These are phyloP conservation scores for Boloria euphrosyne DNA, from an alignment of 2,888 invertebrate genomes.

Conservation along the genomic window DNA sequence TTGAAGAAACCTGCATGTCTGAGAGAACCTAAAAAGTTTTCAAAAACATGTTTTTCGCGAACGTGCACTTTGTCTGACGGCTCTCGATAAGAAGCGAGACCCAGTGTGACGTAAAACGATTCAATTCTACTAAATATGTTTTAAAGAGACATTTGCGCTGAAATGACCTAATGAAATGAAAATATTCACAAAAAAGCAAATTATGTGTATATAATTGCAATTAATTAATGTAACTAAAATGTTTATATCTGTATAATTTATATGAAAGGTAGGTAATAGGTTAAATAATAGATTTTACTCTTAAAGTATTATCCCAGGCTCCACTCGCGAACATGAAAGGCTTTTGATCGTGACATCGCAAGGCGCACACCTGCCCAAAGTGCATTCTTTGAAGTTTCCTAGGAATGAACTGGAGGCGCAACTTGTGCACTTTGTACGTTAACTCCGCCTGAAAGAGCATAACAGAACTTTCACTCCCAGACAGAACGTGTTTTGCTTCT, in stretches of 20 bases:
- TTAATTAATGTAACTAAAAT: no score
- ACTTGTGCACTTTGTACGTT: slow-evolving; percentile 72
- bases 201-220: not conserved
- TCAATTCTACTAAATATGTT: no score
- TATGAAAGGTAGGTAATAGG: not conserved
- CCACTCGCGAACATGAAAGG: slow-evolving; percentile 74
- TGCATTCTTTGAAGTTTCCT: slow-evolving; percentile 74
- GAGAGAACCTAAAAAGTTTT: no score
- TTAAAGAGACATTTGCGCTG: no score
- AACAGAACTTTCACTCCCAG: not conserved
- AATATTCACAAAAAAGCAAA: no score
- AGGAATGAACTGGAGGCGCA: slow-evolving; percentile 70
- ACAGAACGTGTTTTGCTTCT: not conserved
- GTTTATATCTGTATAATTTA: not conserved
- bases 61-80: no score
- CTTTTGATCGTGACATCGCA: slow-evolving; percentile 71
- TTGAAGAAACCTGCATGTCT: no score
- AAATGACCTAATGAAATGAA: no score
- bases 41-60: no score
- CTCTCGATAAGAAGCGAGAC: no score
- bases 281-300: slow-evolving; percentile 56
- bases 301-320: slow-evolving; percentile 82
- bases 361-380: slow-evolving; percentile 66
- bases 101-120: no score
- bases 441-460: slow-evolving; percentile 50